Conservation (phyloP, 1,140 invertebrate species). For the Aphis craccivora region DNA sequence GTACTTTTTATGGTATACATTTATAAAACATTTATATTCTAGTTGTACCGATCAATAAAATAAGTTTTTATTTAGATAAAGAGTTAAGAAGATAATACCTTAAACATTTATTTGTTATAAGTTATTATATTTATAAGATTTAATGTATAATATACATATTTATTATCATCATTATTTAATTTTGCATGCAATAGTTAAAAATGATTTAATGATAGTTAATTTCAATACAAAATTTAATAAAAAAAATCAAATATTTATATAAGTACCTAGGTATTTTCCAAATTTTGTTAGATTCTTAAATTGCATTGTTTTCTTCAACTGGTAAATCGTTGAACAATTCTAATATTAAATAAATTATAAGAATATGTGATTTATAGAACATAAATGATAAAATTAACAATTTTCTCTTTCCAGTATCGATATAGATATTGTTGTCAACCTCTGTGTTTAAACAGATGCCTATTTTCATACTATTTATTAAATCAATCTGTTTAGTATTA, state of each 20-base stretch:
- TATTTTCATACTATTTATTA: slow-evolving; percentile 37
- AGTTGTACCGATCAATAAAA: neutral
- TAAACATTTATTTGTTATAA: neutral
- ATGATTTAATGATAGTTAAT: neutral
- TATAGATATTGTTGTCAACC: neutral
- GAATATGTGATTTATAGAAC: neutral
- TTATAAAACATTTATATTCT: neutral
- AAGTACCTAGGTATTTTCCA: neutral
- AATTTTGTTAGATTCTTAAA: neutral
- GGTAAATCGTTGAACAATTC: neutral
- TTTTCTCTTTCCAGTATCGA: neutral
- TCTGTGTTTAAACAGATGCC: slow-evolving; percentile 45
- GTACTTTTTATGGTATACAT: neutral
- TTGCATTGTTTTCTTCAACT: neutral
- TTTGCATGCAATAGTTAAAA: neutral
- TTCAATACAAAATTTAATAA: neutral
- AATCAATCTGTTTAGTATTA: slow-evolving; percentile 10
- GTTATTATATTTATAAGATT: neutral
- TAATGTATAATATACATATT: neutral
- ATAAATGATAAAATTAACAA: slow-evolving; percentile 10
- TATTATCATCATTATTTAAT: neutral
- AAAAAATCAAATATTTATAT: neutral
- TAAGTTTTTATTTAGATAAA: neutral
- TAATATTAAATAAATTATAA: neutral
- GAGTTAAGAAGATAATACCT: neutral